These are phyloP conservation scores for Halcyon chelicuti DNA, from an alignment of 2,797 vertebrate species.

Conservation along the genomic window DNA sequence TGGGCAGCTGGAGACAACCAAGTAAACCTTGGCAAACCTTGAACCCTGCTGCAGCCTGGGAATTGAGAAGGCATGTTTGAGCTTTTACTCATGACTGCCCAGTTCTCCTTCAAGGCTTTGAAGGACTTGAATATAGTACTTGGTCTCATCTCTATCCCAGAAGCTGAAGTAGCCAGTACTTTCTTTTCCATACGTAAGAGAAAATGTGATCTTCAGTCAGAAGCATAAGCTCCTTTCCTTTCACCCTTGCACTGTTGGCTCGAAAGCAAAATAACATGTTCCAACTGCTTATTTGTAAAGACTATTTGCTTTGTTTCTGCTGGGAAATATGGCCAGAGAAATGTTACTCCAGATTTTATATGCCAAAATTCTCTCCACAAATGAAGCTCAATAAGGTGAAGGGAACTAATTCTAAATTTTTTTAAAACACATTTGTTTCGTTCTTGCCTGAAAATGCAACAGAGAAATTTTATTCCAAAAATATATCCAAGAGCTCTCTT, in stretches of 20 bases:
- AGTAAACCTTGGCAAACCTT: background rate
- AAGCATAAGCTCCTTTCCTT: background rate
- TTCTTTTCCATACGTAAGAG: background rate
- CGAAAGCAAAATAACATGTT: background rate
- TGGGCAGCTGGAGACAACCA: background rate
- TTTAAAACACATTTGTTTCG: background rate
- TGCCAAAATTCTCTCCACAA: constrained; percentile 5
- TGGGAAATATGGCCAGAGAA: background rate
- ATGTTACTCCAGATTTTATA: background rate
- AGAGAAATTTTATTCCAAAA: background rate
- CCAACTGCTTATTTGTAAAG: background rate
- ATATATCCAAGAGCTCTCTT: background rate
- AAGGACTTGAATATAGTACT: background rate
- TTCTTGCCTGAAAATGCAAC: background rate
- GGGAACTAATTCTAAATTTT: background rate
- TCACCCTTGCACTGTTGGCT: background rate
- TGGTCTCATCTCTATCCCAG: background rate
- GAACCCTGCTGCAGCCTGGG: background rate
- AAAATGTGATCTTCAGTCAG: background rate
- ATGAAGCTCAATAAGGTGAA: background rate
- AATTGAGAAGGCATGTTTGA: background rate
- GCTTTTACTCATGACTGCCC: background rate
- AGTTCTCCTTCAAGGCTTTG: background rate
- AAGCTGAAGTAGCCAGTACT: background rate
- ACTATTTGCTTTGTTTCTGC: background rate